Evolutionary conservation across 37 sponge, comb jelly and placozoan genomes (phyloP), one percentile per base, ranked within the genome.

Genomic region (Dysidea cf. avara): DNA sequence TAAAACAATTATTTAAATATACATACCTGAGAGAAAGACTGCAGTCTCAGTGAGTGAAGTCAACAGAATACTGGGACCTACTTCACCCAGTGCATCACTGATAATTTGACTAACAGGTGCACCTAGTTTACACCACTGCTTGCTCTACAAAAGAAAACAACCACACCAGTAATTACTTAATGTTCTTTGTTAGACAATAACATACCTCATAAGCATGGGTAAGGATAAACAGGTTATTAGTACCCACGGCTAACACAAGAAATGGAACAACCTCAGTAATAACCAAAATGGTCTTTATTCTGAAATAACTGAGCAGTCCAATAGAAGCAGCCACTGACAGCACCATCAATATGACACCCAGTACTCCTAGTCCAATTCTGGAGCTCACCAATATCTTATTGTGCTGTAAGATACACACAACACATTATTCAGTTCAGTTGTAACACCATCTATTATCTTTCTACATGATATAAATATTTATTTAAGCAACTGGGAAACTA

Each of bases 241-340:
- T 93, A n/a, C 97, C 97, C 0, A 96, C 97, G 5, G 97, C 97
- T 50, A 96, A 76, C 38, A 92, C 93, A 4, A 96, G 87, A 80
- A 96, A 96, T 21, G 97, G 97, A 1, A 96, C 83, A 36, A 96
- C 97, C 71, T 96, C 93, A 35, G 92, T 54, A 68, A 92, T 80
- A 43, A 96, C n/a, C n/a, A n/a, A 13, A n/a, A n/a, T n/a, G n/a
- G n/a, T n/a, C n/a, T n/a, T n/a, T n/a, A n/a, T n/a, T n/a, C n/a
- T n/a, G n/a, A 76, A 21, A 53, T 91, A 91, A 74, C 89, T 85
- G 67, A 82, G 65, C 25, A 97, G 47, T 7, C 97, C 93, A 9
- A 96, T 58, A 25, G 94, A 83, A 53, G 83, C 40, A 0, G 62
- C 40, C 56, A 96, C 97, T 13, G 97, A 87, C 25, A 89, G 46